These are phyloP conservation scores for Drosophila atripex DNA, from an alignment of 2,888 invertebrate species.

Conservation along the genomic window DNA sequence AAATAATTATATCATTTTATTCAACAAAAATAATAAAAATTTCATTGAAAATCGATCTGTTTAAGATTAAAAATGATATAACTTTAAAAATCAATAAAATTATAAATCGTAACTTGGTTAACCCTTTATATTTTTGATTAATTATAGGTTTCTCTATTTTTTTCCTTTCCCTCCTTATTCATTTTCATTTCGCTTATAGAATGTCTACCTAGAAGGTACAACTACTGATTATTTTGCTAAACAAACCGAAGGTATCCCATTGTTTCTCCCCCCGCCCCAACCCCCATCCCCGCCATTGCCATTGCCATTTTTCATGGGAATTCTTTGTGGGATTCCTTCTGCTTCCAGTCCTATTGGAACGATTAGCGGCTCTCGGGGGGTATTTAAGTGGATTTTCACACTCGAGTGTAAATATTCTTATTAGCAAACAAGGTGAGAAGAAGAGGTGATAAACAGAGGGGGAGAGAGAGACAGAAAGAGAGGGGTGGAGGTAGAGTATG, in stretches of 20 bases:
- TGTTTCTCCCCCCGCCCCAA: not conserved
- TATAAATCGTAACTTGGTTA: too few species aligned
- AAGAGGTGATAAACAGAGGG: conserved; percentile 43
- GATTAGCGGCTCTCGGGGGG: not conserved
- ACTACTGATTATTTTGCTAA: not conserved
- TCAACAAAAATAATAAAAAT: too few species aligned
- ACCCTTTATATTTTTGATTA: too few species aligned
- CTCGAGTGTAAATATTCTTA: not conserved
- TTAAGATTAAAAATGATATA: too few species aligned
- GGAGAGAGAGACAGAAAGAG: not conserved
- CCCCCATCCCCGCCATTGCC: not conserved
- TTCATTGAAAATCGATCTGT: too few species aligned
- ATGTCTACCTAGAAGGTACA: too few species aligned
- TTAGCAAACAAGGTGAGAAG: not conserved
- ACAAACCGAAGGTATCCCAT: not conserved
- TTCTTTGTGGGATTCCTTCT: not conserved
- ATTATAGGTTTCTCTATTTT: too few species aligned
- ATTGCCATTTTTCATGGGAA: conserved; percentile 1
- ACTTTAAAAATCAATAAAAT: too few species aligned
- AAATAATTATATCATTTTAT: too few species aligned
- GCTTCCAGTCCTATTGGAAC: not conserved
- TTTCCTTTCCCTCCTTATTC: not conserved
- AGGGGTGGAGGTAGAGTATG: too few species aligned
- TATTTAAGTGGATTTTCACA: conserved; percentile 5
- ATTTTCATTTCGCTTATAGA: not conserved